Percentiles rank a stretch among this genome's conserved stretches.
Conservation (phyloP, 2,888 invertebrate genomes). For the Platycnemis pennipes region DNA sequence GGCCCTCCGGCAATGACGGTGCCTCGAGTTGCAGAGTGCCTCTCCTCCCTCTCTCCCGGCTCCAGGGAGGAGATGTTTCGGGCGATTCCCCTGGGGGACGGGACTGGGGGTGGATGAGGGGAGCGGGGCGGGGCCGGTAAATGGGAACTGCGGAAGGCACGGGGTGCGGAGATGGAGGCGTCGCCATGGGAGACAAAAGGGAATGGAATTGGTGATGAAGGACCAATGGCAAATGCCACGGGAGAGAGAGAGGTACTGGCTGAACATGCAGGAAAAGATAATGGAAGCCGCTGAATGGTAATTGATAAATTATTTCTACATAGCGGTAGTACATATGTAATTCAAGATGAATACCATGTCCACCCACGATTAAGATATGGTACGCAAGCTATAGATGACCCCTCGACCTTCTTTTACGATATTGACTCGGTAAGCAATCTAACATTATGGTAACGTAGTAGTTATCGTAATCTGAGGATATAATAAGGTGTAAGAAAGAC, state of each 20-base stretch:
- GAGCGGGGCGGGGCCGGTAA: not conserved
- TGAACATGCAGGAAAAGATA: not conserved
- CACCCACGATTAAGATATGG: too few relatives aligned
- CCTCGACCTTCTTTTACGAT: too few relatives aligned
- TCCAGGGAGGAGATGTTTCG: constrained; percentile 24
- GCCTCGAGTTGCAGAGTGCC: not conserved
- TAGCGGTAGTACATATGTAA: not conserved
- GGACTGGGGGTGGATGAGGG: not conserved
- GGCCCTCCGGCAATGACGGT: constrained; percentile 23
- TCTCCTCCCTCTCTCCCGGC: not conserved
- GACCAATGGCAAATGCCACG: not conserved
- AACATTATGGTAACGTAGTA: too few relatives aligned
- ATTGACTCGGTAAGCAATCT: too few relatives aligned
- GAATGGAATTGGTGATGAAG: not conserved
- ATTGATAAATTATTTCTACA: not conserved
- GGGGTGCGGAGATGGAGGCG: not conserved
- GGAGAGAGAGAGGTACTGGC: not conserved
- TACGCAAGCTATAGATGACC: too few relatives aligned
- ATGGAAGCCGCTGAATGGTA: not conserved
- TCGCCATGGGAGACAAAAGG: not conserved
- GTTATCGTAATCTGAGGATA: too few relatives aligned
- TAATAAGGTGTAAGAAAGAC: too few relatives aligned
- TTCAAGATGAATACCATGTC: too few relatives aligned
- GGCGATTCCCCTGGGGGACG: constrained; percentile 33
- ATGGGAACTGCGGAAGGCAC: not conserved